Percentiles rank a stretch among this genome's conserved stretches.
Conservation (phyloP, 2,113 vertebrate genomes). For the Oryzias celebensis region DNA sequence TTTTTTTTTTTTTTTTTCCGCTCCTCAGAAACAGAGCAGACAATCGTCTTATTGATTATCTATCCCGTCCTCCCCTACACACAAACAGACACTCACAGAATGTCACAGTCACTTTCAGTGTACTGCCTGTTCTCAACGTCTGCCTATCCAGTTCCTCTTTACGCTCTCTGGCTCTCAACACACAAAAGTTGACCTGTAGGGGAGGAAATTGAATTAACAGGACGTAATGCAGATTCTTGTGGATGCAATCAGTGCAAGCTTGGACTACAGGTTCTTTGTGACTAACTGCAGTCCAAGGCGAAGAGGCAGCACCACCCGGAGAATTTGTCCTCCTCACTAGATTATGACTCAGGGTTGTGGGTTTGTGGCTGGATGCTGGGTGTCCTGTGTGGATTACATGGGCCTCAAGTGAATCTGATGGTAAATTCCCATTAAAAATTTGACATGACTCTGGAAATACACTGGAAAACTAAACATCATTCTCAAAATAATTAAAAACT, state of each 20-base stretch:
- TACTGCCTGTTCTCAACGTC: constrained; percentile 13
- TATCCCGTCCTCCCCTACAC: background rate
- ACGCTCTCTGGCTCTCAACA: background rate
- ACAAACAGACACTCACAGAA: background rate
- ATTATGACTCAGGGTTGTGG: constrained; percentile 55
- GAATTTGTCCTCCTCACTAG: constrained; percentile 64
- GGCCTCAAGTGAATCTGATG: no score
- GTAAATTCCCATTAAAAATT: background rate
- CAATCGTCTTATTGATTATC: no score
- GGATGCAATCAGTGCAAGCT: constrained; percentile 69
- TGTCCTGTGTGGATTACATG: constrained; percentile 32
- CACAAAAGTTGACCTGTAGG: constrained; percentile 48
- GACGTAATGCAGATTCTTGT: constrained; percentile 71
- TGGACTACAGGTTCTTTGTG: constrained; percentile 67
- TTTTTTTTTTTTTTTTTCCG: no score
- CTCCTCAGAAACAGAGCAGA: background rate
- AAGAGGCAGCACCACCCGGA: constrained; percentile 52
- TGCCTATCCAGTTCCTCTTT: constrained; percentile 39
- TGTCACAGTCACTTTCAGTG: constrained; percentile 30
- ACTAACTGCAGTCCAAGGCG: constrained; percentile 37
- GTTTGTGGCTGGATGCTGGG: constrained; percentile 34
- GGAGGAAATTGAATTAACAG: constrained; percentile 74
- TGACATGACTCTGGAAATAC: background rate
- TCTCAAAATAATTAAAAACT: no score
- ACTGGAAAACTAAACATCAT: no score